These are phyloP conservation scores for Ormyrus nitidulus DNA, from an alignment of 2,888 invertebrate genomes.

Conservation along the genomic window DNA sequence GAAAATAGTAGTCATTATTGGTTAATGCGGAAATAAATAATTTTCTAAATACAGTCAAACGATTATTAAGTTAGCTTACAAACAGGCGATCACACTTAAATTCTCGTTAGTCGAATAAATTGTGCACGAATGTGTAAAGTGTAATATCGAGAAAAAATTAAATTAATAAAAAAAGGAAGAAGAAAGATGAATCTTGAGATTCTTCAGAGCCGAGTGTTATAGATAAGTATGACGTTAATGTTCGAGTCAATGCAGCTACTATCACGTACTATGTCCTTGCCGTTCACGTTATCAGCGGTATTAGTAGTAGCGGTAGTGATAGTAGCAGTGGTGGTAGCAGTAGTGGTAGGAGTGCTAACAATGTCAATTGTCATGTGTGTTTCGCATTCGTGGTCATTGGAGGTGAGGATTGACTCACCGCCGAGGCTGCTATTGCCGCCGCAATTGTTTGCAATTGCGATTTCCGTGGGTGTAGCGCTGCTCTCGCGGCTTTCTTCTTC, in stretches of 20 bases:
- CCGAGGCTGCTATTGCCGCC: constrained; percentile 67
- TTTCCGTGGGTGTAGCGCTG: constrained; percentile 69
- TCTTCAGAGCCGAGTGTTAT: constrained; percentile 68
- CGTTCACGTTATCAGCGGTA: constrained; percentile 57
- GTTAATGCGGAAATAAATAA: no score
- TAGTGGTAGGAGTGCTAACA: constrained; percentile 45
- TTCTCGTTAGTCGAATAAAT: no score
- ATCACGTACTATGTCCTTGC: constrained; percentile 60
- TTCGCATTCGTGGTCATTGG: constrained; percentile 49
- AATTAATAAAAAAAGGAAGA: neutral
- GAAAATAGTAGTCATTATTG: no score
- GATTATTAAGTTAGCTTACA: neutral
- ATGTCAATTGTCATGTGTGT: constrained; percentile 54
- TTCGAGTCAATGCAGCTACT: constrained; percentile 62
- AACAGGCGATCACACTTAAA: neutral
- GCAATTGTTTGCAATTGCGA: constrained; percentile 62
- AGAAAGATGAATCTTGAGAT: constrained; percentile 43
- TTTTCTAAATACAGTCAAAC: no score
- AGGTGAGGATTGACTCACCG: constrained; percentile 68
- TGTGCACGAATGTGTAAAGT: no score
- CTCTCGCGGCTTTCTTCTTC: constrained; percentile 66
- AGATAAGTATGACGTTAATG: constrained; percentile 65
- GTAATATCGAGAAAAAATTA: constrained; percentile 6
- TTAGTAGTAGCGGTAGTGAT: constrained; percentile 45
- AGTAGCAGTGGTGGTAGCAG: constrained; percentile 39